phyloP scores from a whole-genome alignment of 2,797 vertebrate species.

The Arnoldichthys spilopterus region DNA sequence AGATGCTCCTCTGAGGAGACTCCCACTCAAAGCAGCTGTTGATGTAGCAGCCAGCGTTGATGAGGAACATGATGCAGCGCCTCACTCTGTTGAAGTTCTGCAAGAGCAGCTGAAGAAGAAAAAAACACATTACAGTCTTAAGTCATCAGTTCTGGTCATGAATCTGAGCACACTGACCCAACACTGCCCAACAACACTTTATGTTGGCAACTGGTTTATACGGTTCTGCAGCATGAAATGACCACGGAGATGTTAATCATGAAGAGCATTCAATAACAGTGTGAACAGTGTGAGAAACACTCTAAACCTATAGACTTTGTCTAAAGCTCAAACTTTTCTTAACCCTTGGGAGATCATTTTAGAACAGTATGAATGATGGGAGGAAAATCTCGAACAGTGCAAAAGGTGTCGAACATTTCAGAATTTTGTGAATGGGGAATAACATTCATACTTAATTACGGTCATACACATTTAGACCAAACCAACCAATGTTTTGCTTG shows the following conservation, averaged over 20 bases:
- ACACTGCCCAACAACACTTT: neutral
- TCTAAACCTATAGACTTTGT: too few species aligned
- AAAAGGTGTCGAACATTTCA: neutral
- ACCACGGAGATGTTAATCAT: too few species aligned
- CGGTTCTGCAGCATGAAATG: neutral
- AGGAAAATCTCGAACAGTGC: neutral
- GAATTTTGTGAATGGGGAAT: neutral
- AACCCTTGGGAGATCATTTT: too few species aligned
- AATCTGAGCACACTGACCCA: neutral
- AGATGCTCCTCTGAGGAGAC: slow-evolving; percentile 94
- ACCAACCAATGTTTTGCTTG: neutral
- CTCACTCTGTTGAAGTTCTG: slow-evolving; percentile 92
- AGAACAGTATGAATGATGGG: neutral
- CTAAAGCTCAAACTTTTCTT: too few species aligned
- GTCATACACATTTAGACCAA: neutral
- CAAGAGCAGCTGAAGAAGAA: slow-evolving; percentile 83
- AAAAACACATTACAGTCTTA: neutral
- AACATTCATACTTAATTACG: neutral
- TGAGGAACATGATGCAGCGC: slow-evolving; percentile 89
- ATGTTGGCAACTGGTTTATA: neutral
- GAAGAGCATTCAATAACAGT: neutral
- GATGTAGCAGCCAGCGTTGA: slow-evolving; percentile 90
- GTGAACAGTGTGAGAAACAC: neutral
- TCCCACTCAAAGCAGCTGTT: slow-evolving; percentile 99
- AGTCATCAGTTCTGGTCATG: neutral